A percentile compares a stretch with the other conserved stretches of the same genome.
These are phyloP conservation scores for Bombus cullumanus DNA, from an alignment of 1,140 invertebrate species.

Conservation along the genomic window DNA sequence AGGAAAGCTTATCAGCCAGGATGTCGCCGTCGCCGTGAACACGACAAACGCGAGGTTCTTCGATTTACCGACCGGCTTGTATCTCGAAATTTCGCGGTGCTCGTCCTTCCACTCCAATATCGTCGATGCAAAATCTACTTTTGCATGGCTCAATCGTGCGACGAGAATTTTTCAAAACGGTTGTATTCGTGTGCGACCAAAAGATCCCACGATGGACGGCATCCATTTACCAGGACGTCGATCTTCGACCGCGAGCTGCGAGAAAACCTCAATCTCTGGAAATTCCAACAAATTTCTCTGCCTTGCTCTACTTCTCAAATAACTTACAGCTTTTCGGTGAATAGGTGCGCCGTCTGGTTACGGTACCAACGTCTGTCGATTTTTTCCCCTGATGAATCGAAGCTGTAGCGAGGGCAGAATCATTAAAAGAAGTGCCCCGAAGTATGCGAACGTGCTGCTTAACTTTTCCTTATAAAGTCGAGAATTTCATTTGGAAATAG, in stretches of 20 bases:
- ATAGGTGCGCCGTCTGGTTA: neutral
- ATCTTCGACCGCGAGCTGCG: neutral
- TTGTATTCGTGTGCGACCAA: neutral
- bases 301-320: neutral
- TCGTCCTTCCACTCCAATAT: constrained; percentile 5
- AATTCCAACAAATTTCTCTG: neutral
- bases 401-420: too few relatives aligned
- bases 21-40: neutral
- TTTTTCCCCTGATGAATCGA: too few relatives aligned
- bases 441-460: too few relatives aligned
- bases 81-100: neutral
- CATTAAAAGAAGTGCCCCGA: too few relatives aligned
- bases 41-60: neutral
- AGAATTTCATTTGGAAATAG: too few relatives aligned
- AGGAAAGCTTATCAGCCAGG: neutral
- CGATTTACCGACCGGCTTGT: neutral
- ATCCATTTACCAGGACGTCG: neutral
- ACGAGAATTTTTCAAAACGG: neutral
- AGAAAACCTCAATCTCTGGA: neutral
- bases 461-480: too few relatives aligned
- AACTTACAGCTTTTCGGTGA: neutral
- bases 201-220: neutral
- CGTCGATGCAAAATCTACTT: neutral
- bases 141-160: neutral
- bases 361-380: too few relatives aligned